Percentiles rank a stretch among this genome's conserved stretches.
These are phyloP conservation scores for Momotus momota DNA, from an alignment of 2,797 vertebrate genomes.

Conservation along the genomic window DNA sequence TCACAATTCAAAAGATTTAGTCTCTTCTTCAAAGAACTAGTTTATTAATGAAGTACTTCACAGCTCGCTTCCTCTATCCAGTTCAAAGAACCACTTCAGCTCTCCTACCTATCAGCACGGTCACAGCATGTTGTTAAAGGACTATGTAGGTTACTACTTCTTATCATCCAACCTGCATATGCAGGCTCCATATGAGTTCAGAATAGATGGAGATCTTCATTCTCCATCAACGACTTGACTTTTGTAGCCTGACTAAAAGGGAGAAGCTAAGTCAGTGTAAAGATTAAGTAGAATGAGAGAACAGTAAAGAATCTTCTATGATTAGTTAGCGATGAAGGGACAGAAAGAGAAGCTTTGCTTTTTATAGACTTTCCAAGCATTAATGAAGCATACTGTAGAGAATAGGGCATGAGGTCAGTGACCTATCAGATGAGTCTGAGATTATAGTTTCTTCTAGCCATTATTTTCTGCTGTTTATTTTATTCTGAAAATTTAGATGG, in stretches of 20 bases:
- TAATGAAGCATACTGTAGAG: neutral
- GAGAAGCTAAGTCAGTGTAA: neutral
- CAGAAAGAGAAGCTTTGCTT: neutral
- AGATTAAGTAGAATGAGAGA: neutral
- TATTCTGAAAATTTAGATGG: neutral
- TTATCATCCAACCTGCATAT: neutral
- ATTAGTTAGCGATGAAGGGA: neutral
- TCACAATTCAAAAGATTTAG: neutral
- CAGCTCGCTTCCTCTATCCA: neutral
- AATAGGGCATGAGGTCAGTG: neutral
- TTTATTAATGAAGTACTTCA: neutral
- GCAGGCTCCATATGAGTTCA: neutral
- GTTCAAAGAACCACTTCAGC: neutral
- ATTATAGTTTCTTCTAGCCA: neutral
- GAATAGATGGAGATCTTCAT: neutral
- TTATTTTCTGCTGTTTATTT: neutral
- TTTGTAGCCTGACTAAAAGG: neutral
- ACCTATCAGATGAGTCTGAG: neutral
- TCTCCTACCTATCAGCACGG: neutral
- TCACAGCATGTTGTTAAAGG: neutral
- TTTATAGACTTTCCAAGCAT: neutral
- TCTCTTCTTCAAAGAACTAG: neutral
- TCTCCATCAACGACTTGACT: neutral
- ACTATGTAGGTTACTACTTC: neutral
- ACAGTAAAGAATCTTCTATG: neutral